Evolutionary conservation across 1,140 invertebrate species (phyloP).

Genomic region (Cotesia chilonis): DNA sequence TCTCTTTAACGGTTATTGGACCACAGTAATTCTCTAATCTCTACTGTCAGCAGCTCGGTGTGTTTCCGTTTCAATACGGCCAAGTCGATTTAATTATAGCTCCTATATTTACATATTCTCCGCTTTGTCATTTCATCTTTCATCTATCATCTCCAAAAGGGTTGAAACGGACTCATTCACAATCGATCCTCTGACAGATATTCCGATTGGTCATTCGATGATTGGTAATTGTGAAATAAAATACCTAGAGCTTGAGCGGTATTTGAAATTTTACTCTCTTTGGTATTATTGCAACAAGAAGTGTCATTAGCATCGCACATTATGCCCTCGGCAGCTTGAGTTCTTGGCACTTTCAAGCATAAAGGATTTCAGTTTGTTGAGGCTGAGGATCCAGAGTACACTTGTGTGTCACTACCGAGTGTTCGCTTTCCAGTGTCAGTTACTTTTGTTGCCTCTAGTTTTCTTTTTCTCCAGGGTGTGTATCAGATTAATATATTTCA

Average conservation of each 20-base stretch:
- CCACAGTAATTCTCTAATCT: slow-evolving; percentile 62
- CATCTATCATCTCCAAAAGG: too few relatives aligned
- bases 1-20: slow-evolving; percentile 64
- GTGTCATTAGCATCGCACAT: too few relatives aligned
- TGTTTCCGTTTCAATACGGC: slow-evolving; percentile 61
- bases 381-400: neutral
- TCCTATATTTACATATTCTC: neutral
- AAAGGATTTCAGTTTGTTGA: slow-evolving; percentile 1
- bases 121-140: neutral
- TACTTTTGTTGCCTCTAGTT: slow-evolving; percentile 10
- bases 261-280: neutral
- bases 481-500: slow-evolving; percentile 41
- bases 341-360: neutral
- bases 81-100: slow-evolving; percentile 27
- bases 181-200: too few relatives aligned
- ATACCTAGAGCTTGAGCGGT: too few relatives aligned
- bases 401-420: slow-evolving; percentile 7
- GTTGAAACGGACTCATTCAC: too few relatives aligned
- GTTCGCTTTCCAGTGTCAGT: slow-evolving; percentile 37
- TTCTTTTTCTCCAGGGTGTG: neutral
- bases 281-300: too few relatives aligned
- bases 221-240: too few relatives aligned
- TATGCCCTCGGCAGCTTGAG: neutral
- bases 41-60: slow-evolving; percentile 58
- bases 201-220: too few relatives aligned